These are phyloP conservation scores for Drosophila tani DNA, from an alignment of 1,140 invertebrate species.

Conservation along the genomic window DNA sequence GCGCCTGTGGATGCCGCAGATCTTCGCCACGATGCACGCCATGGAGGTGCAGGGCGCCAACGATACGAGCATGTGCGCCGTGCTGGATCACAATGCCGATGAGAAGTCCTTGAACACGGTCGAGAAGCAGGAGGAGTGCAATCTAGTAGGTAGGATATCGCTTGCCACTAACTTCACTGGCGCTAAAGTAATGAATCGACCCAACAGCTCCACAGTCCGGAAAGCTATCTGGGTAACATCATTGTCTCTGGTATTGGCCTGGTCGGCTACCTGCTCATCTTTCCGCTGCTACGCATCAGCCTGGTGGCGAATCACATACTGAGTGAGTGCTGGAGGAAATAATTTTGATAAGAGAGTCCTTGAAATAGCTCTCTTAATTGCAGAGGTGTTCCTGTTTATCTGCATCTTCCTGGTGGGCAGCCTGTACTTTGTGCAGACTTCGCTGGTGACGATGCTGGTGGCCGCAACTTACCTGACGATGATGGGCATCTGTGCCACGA, in stretches of 20 bases:
- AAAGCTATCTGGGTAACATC: conserved; percentile 59
- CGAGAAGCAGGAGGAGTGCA: conserved; percentile 45
- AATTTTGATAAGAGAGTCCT: no score
- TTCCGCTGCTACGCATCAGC: conserved; percentile 57
- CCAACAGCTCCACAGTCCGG: conserved; percentile 42
- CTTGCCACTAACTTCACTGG: conserved; percentile 25
- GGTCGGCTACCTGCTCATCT: conserved; percentile 54
- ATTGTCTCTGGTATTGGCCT: conserved; percentile 56
- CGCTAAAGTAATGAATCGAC: conserved; percentile 62
- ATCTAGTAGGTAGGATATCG: conserved; percentile 67
- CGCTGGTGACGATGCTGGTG: conserved; percentile 29
- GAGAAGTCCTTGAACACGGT: neutral
- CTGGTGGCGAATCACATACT: conserved; percentile 50
- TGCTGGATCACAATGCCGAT: conserved; percentile 45
- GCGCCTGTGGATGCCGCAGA: conserved; percentile 86
- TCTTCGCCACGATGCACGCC: conserved; percentile 86
- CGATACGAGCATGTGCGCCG: conserved; percentile 85
- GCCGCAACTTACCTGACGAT: conserved; percentile 84
- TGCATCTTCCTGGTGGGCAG: conserved; percentile 57
- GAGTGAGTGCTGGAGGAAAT: conserved; percentile 42
- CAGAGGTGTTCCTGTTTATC: conserved; percentile 62
- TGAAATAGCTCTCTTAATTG: neutral
- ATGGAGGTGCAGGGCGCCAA: conserved; percentile 83
- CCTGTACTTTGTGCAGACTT: conserved; percentile 46
- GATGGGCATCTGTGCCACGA: conserved; percentile 85